Conservation (phyloP, 2,797 vertebrate genomes). For the Lates japonicus region DNA sequence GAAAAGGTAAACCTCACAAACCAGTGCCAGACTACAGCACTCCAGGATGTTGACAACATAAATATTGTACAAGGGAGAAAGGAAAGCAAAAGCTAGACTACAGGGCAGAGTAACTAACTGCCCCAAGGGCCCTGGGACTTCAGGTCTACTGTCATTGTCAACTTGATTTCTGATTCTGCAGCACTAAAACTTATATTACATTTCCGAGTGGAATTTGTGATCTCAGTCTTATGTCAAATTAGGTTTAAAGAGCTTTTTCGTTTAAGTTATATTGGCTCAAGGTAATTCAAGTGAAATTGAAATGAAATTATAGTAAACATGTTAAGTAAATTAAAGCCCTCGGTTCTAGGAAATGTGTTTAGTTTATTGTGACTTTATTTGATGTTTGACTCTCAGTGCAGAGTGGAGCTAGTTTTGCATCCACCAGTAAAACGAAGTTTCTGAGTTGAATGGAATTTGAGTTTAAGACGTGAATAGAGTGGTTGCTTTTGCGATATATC, state of each 20-base stretch:
- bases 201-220: background rate
- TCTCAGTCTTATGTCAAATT: background rate
- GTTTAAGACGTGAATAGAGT: background rate
- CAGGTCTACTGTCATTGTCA: background rate
- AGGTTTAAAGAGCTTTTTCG: background rate
- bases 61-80: conserved; percentile 31
- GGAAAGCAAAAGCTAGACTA: conserved; percentile 22
- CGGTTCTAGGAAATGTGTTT: background rate
- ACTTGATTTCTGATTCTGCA: background rate
- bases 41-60: conserved; percentile 38
- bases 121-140: background rate
- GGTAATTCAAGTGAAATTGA: background rate
- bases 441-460: background rate
- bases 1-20: conserved; percentile 43
- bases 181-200: background rate
- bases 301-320: background rate
- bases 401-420: background rate
- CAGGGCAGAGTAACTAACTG: conserved; percentile 6
- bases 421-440: too few relatives aligned
- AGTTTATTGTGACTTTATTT: background rate
- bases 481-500: background rate
- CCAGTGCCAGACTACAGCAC: conserved; percentile 22
- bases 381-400: background rate
- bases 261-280: background rate
- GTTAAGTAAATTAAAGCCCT: background rate